phyloP scores from a whole-genome alignment of 2,113 vertebrate genomes.

The Merops nubicus region DNA sequence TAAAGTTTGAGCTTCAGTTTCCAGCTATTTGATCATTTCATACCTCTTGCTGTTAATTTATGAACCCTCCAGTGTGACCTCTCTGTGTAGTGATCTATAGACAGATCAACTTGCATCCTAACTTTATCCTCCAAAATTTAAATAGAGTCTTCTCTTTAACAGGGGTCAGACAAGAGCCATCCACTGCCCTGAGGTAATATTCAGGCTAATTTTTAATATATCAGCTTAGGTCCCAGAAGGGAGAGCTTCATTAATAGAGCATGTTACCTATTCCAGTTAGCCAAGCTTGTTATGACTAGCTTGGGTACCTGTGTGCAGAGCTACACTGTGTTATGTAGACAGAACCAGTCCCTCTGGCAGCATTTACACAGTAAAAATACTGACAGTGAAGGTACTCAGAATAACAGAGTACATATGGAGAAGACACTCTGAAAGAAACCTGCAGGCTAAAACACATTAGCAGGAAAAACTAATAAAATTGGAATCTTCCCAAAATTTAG shows the following conservation, averaged over 20 bases:
- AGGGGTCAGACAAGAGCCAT: not conserved
- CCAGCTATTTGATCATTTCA: conserved; percentile 11
- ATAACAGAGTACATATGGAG: not conserved
- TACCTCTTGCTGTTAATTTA: not conserved
- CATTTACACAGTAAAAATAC: not conserved
- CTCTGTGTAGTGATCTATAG: not conserved
- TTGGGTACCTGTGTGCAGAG: not conserved
- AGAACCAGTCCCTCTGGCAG: not conserved
- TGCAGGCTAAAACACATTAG: not conserved
- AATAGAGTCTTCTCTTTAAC: not conserved
- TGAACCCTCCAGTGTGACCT: not conserved
- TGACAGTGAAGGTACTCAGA: not conserved
- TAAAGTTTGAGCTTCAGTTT: conserved; percentile 16
- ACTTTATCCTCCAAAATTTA: not conserved
- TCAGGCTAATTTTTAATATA: not conserved
- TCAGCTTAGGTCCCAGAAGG: not conserved
- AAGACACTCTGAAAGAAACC: not conserved
- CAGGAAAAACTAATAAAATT: not conserved
- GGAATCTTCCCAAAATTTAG: not conserved
- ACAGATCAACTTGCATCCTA: not conserved
- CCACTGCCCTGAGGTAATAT: not conserved
- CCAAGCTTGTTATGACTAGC: not conserved
- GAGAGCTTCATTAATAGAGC: not conserved
- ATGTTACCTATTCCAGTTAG: not conserved
- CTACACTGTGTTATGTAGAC: not conserved